Evolutionary conservation across 2,888 invertebrate species (phyloP).

Genomic region (Eilema griseolum): DNA sequence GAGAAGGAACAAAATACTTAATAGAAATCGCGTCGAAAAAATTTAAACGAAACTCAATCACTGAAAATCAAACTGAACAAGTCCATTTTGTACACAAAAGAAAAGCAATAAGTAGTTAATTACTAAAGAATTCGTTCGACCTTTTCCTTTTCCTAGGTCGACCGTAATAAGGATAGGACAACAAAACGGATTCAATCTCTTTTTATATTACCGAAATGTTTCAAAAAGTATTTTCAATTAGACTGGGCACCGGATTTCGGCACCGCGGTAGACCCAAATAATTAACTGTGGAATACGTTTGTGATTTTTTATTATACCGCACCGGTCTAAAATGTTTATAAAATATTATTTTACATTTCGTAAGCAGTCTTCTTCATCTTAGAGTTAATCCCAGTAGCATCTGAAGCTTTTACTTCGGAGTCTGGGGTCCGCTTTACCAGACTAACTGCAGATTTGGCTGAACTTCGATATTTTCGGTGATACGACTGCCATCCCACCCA

Average conservation of each 20-base stretch:
- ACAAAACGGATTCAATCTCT: not conserved
- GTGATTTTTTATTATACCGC: no score
- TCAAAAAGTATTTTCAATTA: not conserved
- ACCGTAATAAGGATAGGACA: not conserved
- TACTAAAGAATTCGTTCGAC: not conserved
- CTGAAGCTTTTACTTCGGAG: no score
- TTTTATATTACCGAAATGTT: not conserved
- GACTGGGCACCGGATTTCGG: not conserved
- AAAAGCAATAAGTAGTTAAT: not conserved
- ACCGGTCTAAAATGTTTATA: no score
- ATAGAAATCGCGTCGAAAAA: no score
- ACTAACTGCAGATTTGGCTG: no score
- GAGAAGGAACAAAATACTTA: no score
- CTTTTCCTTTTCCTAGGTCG: not conserved
- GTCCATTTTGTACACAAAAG: not conserved
- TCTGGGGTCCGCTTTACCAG: no score
- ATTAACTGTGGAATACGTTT: not conserved
- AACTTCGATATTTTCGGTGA: no score
- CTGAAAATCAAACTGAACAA: not conserved
- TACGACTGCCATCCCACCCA: no score
- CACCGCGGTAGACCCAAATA: not conserved
- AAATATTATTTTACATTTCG: no score
- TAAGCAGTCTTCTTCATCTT: no score
- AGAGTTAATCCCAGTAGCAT: no score
- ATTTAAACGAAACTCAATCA: not conserved